phyloP scores from a whole-genome alignment of 1,140 invertebrate genomes.

The Drosophila sp. region DNA sequence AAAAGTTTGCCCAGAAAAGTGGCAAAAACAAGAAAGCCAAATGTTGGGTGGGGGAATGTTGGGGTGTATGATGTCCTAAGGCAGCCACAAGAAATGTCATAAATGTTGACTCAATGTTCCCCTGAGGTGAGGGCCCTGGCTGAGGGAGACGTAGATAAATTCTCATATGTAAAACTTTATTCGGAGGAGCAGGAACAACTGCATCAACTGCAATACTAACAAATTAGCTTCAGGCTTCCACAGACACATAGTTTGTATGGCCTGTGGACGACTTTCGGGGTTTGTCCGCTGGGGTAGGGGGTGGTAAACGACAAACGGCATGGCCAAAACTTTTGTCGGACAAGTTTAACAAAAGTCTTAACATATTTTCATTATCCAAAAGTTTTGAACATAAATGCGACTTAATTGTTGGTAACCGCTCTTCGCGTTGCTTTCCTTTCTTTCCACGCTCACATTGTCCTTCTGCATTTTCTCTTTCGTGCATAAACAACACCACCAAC shows the following conservation, averaged over 20 bases:
- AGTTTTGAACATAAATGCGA: constrained; percentile 79
- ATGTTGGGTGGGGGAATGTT: too few relatives aligned
- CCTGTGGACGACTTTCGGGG: not conserved
- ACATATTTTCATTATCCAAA: constrained; percentile 77
- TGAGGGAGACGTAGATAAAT: constrained; percentile 42
- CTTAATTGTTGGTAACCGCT: constrained; percentile 71
- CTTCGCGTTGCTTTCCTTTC: constrained; percentile 26
- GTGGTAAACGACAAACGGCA: not conserved
- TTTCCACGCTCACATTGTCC: not conserved
- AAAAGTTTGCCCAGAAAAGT: constrained; percentile 55
- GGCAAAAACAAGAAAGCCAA: constrained; percentile 7
- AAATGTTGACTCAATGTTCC: constrained; percentile 52
- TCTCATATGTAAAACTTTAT: constrained; percentile 68
- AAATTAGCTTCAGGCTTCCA: constrained; percentile 43
- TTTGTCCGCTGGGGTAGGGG: not conserved
- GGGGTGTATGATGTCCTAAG: constrained; percentile 1
- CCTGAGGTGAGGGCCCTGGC: constrained; percentile 6
- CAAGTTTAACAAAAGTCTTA: constrained; percentile 79
- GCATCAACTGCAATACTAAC: constrained; percentile 44
- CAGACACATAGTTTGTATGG: constrained; percentile 18
- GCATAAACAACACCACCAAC: constrained; percentile 10
- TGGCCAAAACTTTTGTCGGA: constrained; percentile 54
- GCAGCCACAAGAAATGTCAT: constrained; percentile 60
- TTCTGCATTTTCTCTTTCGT: constrained; percentile 12
- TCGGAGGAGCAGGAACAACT: constrained; percentile 39